Conservation (phyloP, 2,113 vertebrate genomes). For the Mastomys coucha region DNA sequence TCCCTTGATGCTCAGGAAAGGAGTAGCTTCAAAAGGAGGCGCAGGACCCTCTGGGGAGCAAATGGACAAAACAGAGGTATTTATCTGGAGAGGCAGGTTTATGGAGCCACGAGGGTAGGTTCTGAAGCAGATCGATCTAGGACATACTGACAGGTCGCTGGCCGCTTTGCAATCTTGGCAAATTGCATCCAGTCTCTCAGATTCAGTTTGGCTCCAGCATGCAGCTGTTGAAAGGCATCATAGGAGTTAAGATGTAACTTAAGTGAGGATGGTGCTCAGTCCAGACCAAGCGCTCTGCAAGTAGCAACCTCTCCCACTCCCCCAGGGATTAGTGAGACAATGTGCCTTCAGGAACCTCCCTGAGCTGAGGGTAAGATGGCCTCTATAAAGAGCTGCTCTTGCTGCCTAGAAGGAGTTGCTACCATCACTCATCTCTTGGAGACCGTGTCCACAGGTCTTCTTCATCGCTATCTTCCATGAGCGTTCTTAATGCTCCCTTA, state of each 20-base stretch:
- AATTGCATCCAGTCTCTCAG: not conserved
- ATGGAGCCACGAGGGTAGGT: rapidly evolving
- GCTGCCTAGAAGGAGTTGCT: not conserved
- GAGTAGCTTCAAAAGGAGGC: not conserved
- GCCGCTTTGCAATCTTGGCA: not conserved
- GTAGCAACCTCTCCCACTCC: not conserved
- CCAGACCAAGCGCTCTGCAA: not conserved
- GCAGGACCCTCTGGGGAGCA: not conserved
- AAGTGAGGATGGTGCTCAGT: not conserved
- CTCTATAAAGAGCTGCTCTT: not conserved
- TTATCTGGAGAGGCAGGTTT: not conserved
- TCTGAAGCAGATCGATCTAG: not conserved
- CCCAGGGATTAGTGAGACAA: not conserved
- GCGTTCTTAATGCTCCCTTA: not conserved
- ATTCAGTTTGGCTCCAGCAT: not conserved
- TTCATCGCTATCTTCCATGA: no score
- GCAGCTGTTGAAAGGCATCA: not conserved
- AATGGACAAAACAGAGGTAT: rapidly evolving
- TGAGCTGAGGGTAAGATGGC: not conserved
- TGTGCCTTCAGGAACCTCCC: rapidly evolving
- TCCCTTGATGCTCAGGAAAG: not conserved
- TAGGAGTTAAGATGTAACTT: not conserved
- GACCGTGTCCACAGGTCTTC: not conserved
- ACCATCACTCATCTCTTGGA: not conserved
- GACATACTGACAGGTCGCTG: not conserved